Percentiles rank a stretch among this genome's conserved stretches.
phyloP scores from a whole-genome alignment of 2,888 invertebrate genomes.

The Erpobdella octoculata region DNA sequence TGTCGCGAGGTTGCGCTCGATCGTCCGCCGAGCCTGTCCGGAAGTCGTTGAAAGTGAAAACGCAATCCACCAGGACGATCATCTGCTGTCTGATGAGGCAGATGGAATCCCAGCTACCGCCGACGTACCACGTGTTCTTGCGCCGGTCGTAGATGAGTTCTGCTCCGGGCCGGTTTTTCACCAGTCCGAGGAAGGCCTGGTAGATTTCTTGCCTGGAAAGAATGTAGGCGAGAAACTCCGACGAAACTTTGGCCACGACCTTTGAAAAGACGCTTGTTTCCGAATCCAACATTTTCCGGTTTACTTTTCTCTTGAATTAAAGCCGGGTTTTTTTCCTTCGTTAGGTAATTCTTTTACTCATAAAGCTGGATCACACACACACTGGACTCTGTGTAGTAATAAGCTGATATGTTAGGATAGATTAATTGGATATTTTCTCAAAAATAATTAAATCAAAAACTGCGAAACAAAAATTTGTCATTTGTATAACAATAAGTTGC shows the following conservation, averaged over 20 bases:
- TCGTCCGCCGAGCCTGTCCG: too few species aligned
- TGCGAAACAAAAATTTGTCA: too few species aligned
- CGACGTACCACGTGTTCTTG: constrained; percentile 10
- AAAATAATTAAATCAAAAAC: too few species aligned
- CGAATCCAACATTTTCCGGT: neutral
- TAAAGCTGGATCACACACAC: too few species aligned
- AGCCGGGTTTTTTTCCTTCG: too few species aligned
- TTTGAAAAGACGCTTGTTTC: constrained; percentile 23
- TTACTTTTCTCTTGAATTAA: too few species aligned
- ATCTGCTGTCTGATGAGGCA: constrained; percentile 16
- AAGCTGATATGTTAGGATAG: too few species aligned
- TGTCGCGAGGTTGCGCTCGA: too few species aligned
- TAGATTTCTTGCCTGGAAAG: constrained; percentile 7
- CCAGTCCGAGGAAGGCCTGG: neutral
- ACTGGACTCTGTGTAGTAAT: too few species aligned
- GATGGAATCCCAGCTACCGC: constrained; percentile 18
- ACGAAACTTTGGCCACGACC: constrained; percentile 25
- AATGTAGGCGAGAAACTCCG: constrained; percentile 13
- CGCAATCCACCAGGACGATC: constrained; percentile 10
- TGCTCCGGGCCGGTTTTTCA: constrained; percentile 14
- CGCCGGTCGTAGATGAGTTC: constrained; percentile 10
- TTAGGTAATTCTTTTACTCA: too few species aligned
- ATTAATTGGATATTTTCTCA: too few species aligned
- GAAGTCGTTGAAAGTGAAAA: constrained; percentile 13
- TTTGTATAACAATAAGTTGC: too few species aligned